These are phyloP conservation scores for Cheilosia variabilis DNA, from an alignment of 2,888 invertebrate species.

Conservation along the genomic window DNA sequence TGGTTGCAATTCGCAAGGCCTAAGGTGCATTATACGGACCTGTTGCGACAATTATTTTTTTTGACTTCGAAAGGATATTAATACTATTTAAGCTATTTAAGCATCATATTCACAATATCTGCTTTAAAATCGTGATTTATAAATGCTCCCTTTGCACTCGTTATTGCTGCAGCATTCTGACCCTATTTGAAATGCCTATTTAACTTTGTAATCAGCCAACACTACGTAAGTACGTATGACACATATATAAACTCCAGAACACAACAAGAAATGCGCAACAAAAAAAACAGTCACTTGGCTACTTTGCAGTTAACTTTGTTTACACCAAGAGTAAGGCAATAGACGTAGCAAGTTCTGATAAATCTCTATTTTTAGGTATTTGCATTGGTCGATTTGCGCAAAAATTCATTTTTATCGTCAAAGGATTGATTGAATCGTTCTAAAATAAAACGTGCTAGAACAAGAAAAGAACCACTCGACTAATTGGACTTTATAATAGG, in stretches of 20 bases:
- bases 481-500: constrained; percentile 62
- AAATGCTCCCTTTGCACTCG: constrained; percentile 9
- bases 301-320: constrained; percentile 58
- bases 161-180: constrained; percentile 48
- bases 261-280: constrained; percentile 50
- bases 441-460: constrained; percentile 45
- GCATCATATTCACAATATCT: constrained; percentile 6
- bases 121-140: neutral
- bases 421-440: constrained; percentile 66
- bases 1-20: no score
- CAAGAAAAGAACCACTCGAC: constrained; percentile 57
- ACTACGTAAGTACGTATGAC: constrained; percentile 10
- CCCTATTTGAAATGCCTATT: constrained; percentile 49
- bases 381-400: constrained; percentile 45
- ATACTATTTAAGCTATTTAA: neutral
- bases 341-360: constrained; percentile 59
- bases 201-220: constrained; percentile 7
- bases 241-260: constrained; percentile 45
- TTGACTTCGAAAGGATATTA: neutral
- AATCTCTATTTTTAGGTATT: constrained; percentile 16
- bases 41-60: neutral
- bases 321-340: constrained; percentile 47
- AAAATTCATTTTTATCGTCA: constrained; percentile 48
- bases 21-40: no score
- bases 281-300: constrained; percentile 54